Conservation (phyloP, 2,888 invertebrate species). For the Brenthis hecate region DNA sequence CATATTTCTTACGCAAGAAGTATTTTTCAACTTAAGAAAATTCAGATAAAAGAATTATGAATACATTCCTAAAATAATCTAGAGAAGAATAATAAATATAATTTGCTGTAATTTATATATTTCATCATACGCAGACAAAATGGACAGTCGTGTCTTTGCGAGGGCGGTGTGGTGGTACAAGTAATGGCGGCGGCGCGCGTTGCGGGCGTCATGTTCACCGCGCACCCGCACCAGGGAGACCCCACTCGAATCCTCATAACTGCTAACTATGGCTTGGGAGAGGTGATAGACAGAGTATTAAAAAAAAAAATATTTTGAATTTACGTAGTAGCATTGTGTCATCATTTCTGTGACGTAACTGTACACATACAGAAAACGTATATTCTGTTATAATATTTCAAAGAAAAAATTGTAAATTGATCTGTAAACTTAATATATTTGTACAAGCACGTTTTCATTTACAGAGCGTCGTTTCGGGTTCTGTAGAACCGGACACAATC, state of each 20-base stretch:
- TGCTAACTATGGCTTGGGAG: constrained; percentile 92
- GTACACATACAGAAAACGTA: no score
- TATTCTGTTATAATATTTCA: no score
- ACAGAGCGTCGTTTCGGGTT: constrained; percentile 90
- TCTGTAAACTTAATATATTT: no score
- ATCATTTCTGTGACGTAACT: no score
- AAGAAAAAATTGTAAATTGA: no score
- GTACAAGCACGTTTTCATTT: constrained; percentile 33
- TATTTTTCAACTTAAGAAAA: no score
- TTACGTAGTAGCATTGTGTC: no score
- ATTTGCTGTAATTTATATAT: neutral
- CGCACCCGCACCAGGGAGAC: constrained; percentile 88
- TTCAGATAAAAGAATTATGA: no score
- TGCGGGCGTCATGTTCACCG: constrained; percentile 92
- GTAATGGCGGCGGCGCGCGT: constrained; percentile 86
- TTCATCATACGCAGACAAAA: constrained; percentile 81
- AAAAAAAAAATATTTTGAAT: no score
- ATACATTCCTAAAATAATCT: no score
- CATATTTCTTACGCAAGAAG: no score
- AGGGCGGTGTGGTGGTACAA: constrained; percentile 92
- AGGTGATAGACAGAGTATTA: constrained; percentile 73
- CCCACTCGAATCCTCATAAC: constrained; percentile 87
- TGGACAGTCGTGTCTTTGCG: constrained; percentile 85
- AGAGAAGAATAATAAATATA: neutral
- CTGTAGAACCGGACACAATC: constrained; percentile 89